Evolutionary conservation across 2,888 invertebrate genomes (phyloP), one percentile per base, ranked within the genome.

Genomic region (Chymomyza amoena): DNA sequence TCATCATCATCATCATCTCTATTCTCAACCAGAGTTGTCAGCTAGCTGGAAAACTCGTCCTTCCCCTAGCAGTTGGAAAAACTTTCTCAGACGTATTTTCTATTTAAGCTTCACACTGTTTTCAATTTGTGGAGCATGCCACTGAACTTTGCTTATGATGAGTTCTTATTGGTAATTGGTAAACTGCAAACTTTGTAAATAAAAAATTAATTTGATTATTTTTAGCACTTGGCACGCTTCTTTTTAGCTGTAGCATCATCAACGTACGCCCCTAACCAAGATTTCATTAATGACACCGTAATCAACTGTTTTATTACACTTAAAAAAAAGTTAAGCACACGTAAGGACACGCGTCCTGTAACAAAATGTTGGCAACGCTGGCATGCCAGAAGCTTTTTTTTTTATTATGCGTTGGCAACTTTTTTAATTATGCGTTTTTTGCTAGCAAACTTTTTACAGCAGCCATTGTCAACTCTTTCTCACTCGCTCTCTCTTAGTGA

Each of bases 201-300:
- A 86, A 88, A 84, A 87, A 85, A 88, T 86, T 88, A 86, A 88
- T 88, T 88, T 86, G 80, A 84, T 88, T 84, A 78, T 83, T 77
- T 80, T 61, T 2, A 28, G 28, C 15, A 6, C 15, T 6, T 36
- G 36, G 36, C n/a, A n/a, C 20, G 52, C 52, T 69, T 68, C 54
- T 65, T 59, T 32, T 32, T 50, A 16, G 32, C 66, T 32, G 54
- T 56, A 3, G 70, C n/a, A n/a, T 75, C 71, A 70, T 64, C 25
- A 25, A 4, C 25, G 25, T 25, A 25, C 25, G 25, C 28, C 39
- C 61, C 56, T 60, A 69, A 69, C 78, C 74, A 75, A 77, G 78
- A 75, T 74, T 81, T 72, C 80, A 76, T 78, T 88, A 88, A 88
- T 84, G 83, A 88, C 69, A 83, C 78, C 80, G 81, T 88, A 84